These are phyloP conservation scores for Echeneis naucrates DNA, from an alignment of 2,797 vertebrate genomes.

Conservation along the genomic window DNA sequence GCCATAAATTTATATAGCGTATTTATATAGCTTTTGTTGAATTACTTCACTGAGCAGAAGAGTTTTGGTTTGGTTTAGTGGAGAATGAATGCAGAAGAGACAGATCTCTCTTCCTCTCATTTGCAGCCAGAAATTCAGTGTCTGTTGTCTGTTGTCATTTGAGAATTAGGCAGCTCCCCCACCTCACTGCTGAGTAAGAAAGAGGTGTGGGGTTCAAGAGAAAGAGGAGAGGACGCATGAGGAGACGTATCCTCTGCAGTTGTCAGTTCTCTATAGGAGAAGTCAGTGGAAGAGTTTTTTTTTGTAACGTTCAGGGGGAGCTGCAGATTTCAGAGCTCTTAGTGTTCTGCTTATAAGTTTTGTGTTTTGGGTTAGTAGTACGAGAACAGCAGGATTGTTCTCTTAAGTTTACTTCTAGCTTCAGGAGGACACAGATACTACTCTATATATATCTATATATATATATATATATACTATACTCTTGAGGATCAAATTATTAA, in stretches of 20 bases:
- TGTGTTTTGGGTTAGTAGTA: no score
- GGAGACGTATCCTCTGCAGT: constrained; percentile 29
- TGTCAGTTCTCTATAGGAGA: constrained; percentile 40
- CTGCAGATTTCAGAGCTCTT: constrained; percentile 39
- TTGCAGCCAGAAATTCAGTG: constrained; percentile 5
- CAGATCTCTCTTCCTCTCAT: background rate
- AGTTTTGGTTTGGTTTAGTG: constrained; percentile 3
- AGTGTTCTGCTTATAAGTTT: constrained; percentile 14
- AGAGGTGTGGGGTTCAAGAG: background rate
- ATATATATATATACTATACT: no score
- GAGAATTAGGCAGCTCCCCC: background rate
- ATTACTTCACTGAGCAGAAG: background rate
- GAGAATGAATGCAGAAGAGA: background rate
- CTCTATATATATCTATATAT: no score
- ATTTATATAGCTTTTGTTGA: no score
- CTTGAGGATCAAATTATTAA: background rate
- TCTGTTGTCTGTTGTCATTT: constrained; percentile 10
- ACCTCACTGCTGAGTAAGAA: background rate
- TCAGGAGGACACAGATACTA: constrained; percentile 10
- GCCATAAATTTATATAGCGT: constrained; percentile 7
- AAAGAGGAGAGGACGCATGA: constrained; percentile 4
- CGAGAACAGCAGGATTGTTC: constrained; percentile 21
- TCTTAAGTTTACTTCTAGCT: constrained; percentile 22
- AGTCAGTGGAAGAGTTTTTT: constrained; percentile 47
- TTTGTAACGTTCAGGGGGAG: constrained; percentile 44